A percentile compares a stretch with the other conserved stretches of the same genome.
Evolutionary conservation across 2,797 vertebrate species (phyloP).

Genomic region (Microcaecilia unicolor): DNA sequence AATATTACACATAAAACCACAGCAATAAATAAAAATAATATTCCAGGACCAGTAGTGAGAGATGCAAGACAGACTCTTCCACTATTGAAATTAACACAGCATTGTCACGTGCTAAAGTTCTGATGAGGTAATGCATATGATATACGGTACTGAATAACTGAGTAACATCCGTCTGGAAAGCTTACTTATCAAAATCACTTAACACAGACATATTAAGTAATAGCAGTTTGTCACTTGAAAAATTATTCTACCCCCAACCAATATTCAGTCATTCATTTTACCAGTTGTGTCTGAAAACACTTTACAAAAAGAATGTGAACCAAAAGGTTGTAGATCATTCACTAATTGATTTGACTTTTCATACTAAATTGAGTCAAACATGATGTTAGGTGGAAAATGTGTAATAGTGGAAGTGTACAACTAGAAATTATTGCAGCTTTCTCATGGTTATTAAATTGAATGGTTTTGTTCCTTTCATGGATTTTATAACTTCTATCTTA

Average conservation of each 20-base stretch:
- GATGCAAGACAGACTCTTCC: conserved; percentile 7
- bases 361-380: conserved; percentile 59
- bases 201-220: conserved; percentile 58
- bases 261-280: conserved; percentile 38
- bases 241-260: conserved; percentile 38
- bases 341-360: conserved; percentile 67
- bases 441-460: too few species aligned
- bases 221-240: conserved; percentile 51
- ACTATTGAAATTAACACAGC: conserved; percentile 24
- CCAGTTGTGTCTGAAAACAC: conserved; percentile 30
- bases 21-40: too few species aligned
- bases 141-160: conserved; percentile 30
- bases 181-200: conserved; percentile 48
- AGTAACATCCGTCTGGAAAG: conserved; percentile 28
- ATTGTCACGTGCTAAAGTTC: conserved; percentile 15
- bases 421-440: too few species aligned
- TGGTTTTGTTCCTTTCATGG: too few species aligned
- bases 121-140: conserved; percentile 16
- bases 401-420: not conserved
- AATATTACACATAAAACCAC: too few species aligned
- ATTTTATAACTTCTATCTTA: too few species aligned
- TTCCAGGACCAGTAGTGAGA: not conserved
- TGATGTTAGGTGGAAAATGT: conserved; percentile 10
- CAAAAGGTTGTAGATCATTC: conserved; percentile 61
- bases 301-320: conserved; percentile 54